Evolutionary conservation across 2,888 invertebrate genomes (phyloP), one percentile per base, ranked within the genome.

Genomic region (Drosophila maculinotata): DNA sequence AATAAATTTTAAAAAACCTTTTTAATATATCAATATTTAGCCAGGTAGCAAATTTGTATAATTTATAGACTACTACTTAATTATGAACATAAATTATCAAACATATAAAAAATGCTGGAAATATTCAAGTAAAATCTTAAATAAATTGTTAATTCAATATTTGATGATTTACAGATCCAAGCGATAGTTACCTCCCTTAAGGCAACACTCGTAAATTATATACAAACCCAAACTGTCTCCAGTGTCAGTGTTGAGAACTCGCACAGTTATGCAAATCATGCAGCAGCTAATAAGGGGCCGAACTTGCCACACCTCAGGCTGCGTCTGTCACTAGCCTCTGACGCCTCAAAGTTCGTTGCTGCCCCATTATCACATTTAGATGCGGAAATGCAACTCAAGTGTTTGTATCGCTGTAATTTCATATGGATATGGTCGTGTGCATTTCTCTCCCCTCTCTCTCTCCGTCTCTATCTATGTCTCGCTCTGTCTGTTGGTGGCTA

Each of bases 351-450:
- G 38, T 38, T 53, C n/a, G 31, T n/a, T 35, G 38, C 12, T 54
- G 74, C n/a, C 63, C 52, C 59, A 69, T 72, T 73, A 67, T 59
- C 76, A 73, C 63, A 64, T 70, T 69, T 54, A 64, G 63, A 28
- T 70, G 63, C 77, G 80, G 80, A 79, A 76, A 77, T 67, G 67
- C 70, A 78, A 68, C 71, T 83, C 76, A 87, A 85, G 86, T 82
- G 85, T 48, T 71, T 68, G 44, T 53, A 66, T 54, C 63, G 62
- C 49, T 80, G 79, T 82, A 79, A 85, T 82, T 72, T 59, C 75
- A 83, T 87, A 72, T 82, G 82, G 59, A 52, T 38, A 41, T 48
- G 47, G 49, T 58, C 42, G 56, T 52, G 47, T 64, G 64, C 26
- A 72, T 49, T 60, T 67, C 54, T 56, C 62, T 45, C 58, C 36